phyloP scores from a whole-genome alignment of 1,140 invertebrate species.

The Brachionus rotundiformis region DNA sequence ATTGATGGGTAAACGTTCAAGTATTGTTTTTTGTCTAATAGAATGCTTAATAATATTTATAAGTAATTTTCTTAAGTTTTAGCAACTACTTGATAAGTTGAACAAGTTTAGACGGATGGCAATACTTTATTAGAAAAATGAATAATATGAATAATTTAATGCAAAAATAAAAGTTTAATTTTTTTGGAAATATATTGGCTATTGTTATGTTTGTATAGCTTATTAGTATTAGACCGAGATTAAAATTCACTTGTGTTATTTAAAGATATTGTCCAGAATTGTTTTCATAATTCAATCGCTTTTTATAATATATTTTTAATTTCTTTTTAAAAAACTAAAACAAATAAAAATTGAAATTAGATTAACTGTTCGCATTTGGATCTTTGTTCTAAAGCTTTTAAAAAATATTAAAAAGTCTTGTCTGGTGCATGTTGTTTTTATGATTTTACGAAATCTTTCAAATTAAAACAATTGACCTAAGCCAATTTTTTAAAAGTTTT shows the following conservation, averaged over 20 bases:
- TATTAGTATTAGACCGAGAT: slow-evolving; percentile 1
- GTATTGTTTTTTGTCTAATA: background rate
- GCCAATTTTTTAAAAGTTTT: background rate
- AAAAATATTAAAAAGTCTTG: background rate
- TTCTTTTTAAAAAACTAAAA: background rate
- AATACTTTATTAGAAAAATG: background rate
- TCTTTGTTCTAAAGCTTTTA: background rate
- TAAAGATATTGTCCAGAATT: background rate
- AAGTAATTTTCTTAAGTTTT: no score
- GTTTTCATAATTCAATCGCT: slow-evolving; percentile 6
- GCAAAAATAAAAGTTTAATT: background rate
- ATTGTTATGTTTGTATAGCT: background rate
- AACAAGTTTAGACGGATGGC: background rate
- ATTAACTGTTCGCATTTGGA: background rate
- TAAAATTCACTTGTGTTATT: background rate
- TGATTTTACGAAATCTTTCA: background rate
- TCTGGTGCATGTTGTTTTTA: background rate
- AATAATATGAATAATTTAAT: background rate
- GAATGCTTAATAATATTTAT: background rate
- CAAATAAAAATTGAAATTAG: background rate
- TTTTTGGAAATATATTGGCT: background rate
- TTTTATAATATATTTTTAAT: background rate
- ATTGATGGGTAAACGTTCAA: background rate
- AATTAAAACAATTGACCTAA: background rate
- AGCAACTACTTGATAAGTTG: background rate